phyloP scores from a whole-genome alignment of 2,113 vertebrate species.

The Myotis yumanensis region DNA sequence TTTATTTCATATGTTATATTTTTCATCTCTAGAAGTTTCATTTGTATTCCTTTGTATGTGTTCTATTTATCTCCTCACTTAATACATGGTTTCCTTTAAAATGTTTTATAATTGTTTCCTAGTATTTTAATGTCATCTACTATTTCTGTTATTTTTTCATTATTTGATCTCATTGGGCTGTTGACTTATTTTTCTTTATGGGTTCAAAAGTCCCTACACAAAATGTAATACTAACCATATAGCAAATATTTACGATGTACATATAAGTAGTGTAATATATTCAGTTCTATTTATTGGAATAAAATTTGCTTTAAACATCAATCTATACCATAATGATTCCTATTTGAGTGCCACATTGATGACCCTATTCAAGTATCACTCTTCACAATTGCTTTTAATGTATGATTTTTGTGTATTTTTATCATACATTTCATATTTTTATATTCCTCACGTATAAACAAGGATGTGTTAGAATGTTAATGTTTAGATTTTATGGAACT shows the following conservation, averaged over 20 bases:
- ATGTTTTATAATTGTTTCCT: conserved; percentile 18
- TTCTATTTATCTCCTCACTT: background rate
- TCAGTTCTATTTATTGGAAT: background rate
- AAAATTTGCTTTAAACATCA: background rate
- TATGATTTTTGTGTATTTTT: background rate
- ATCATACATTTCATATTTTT: conserved; percentile 1
- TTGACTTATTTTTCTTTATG: background rate
- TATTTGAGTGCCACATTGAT: conserved; percentile 17
- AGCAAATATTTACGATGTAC: background rate
- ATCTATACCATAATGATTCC: background rate
- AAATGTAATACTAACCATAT: background rate
- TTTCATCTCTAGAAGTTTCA: background rate
- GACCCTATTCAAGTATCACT: background rate
- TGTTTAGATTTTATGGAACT: conserved; percentile 38
- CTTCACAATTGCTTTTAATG: background rate
- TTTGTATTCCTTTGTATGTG: background rate
- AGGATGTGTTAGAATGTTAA: conserved; percentile 31
- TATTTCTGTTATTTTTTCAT: conserved; percentile 7
- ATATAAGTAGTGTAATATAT: background rate
- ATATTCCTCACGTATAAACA: conserved; percentile 29
- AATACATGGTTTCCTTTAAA: conserved; percentile 1
- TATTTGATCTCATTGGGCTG: background rate
- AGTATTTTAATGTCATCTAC: background rate
- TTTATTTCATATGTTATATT: background rate
- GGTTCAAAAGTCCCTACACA: background rate